These are phyloP conservation scores for Drosophila neoperkinsi DNA, from an alignment of 2,888 invertebrate species.

Conservation along the genomic window DNA sequence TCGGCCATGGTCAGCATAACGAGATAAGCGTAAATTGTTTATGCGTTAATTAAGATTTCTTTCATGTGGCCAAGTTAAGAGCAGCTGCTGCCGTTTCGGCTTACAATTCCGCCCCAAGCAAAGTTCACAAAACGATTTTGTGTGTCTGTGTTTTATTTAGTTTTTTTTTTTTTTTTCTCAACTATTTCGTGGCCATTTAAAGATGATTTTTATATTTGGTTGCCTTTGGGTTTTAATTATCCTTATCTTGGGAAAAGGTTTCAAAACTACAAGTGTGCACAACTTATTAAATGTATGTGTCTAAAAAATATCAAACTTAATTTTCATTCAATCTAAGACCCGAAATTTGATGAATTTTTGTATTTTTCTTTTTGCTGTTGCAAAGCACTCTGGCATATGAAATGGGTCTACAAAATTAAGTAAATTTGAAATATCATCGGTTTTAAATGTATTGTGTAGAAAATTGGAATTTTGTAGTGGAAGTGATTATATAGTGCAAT, in stretches of 20 bases:
- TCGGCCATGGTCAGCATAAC: conserved; percentile 46
- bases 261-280: background rate
- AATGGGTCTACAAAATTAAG: background rate
- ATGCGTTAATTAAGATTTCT: conserved; percentile 74
- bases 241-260: background rate
- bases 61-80: conserved; percentile 42
- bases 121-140: conserved; percentile 17
- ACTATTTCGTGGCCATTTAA: conserved; percentile 3
- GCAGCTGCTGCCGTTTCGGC: conserved; percentile 30
- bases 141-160: background rate
- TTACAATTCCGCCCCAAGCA: conserved; percentile 17
- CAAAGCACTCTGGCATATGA: background rate
- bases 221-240: background rate
- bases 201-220: background rate
- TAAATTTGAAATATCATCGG: no score
- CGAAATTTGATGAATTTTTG: background rate
- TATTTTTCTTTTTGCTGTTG: background rate
- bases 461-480: no score
- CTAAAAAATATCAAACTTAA: background rate
- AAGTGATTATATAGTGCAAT: background rate
- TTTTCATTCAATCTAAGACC: background rate
- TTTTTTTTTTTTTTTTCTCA: background rate
- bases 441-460: no score
- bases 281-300: background rate
- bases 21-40: conserved; percentile 69